Evolutionary conservation across 2,888 invertebrate genomes (phyloP).

Genomic region (Drosophila putrida): DNA sequence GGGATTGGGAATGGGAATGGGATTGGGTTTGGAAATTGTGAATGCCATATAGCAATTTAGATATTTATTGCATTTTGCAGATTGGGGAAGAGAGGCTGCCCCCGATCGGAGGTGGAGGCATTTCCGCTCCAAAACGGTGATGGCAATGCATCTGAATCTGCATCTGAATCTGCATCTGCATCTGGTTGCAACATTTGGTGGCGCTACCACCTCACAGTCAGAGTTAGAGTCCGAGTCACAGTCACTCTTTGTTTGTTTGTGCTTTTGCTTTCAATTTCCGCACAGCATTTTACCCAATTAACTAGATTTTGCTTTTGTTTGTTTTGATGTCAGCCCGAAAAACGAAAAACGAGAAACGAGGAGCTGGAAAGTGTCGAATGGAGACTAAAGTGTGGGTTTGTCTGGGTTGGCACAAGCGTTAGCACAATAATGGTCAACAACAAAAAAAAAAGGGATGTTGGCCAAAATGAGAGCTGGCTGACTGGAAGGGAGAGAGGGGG

Average conservation of each 20-base stretch:
- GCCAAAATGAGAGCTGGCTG: conserved; percentile 20
- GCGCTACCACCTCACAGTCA: conserved; percentile 14
- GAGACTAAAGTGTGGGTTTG: not conserved
- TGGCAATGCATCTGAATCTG: conserved; percentile 49
- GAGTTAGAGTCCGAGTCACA: not conserved
- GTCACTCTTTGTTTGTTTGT: conserved; percentile 32
- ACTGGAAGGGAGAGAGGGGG: too few species aligned
- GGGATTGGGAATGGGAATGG: not conserved
- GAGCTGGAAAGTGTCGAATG: not conserved
- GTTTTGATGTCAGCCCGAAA: conserved; percentile 46
- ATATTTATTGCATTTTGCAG: conserved; percentile 71
- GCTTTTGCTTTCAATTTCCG: conserved; percentile 78
- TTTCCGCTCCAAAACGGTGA: conserved; percentile 46
- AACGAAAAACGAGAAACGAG: not conserved
- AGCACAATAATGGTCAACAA: conserved; percentile 35
- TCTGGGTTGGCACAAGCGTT: not conserved
- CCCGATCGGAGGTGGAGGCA: conserved; percentile 24
- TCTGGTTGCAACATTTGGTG: conserved; percentile 46
- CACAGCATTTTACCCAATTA: conserved; percentile 75
- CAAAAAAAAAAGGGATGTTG: conserved; percentile 18
- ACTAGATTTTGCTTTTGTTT: conserved; percentile 76
- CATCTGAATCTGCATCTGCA: too few species aligned
- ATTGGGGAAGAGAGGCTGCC: conserved; percentile 14
- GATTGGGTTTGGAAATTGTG: conserved; percentile 22
- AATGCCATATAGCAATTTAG: conserved; percentile 57